Evolutionary conservation across 2,888 invertebrate genomes (phyloP).

Genomic region (Toxonevra muliebris): DNA sequence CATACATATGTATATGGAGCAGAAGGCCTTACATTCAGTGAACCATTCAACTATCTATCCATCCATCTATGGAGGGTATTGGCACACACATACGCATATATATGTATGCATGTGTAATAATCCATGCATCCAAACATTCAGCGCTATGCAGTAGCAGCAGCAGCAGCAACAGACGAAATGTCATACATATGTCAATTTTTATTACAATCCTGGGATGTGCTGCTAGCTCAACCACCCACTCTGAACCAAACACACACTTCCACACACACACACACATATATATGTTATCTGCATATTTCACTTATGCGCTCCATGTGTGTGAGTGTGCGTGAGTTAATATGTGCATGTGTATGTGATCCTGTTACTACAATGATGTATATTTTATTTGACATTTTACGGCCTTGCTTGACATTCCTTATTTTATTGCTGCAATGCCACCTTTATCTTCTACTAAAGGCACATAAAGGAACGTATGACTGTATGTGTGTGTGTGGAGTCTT

Average conservation of each 20-base stretch:
- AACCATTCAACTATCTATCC: too few species aligned
- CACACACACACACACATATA: too few species aligned
- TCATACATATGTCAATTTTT: constrained; percentile 37
- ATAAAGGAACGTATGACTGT: neutral
- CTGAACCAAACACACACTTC: too few species aligned
- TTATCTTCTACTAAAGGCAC: neutral
- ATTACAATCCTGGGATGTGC: constrained; percentile 27
- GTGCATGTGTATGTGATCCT: neutral
- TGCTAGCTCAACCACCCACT: neutral
- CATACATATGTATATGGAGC: neutral
- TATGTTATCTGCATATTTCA: too few species aligned
- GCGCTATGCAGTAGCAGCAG: neutral
- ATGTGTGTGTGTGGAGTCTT: neutral
- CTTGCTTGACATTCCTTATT: constrained; percentile 23
- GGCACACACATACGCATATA: neutral
- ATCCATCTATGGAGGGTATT: neutral
- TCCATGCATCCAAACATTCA: constrained; percentile 14
- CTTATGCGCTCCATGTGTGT: too few species aligned
- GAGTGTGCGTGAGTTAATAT: too few species aligned
- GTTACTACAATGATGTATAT: constrained; percentile 30
- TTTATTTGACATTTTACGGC: constrained; percentile 36
- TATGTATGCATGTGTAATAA: neutral
- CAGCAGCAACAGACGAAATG: constrained; percentile 22
- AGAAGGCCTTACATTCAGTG: neutral
- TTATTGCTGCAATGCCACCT: constrained; percentile 8